Conservation (phyloP, 2,113 vertebrate species). For the Pygoscelis adeliae region DNA sequence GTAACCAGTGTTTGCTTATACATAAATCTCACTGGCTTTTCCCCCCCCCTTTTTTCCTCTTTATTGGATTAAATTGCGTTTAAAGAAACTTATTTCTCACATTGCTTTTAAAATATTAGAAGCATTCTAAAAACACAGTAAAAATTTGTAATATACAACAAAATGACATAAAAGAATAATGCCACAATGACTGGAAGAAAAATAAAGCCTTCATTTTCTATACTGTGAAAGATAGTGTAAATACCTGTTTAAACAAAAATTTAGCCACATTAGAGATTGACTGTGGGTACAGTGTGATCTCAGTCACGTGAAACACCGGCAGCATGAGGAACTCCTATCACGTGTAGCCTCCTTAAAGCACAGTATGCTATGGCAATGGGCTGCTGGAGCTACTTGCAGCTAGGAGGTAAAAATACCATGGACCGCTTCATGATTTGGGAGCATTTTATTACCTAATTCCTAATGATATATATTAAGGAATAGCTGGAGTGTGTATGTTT, state of each 20-base stretch:
- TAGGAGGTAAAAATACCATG: too few relatives aligned
- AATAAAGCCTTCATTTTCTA: not conserved
- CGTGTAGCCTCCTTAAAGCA: not conserved
- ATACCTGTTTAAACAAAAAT: not conserved
- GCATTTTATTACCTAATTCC: not conserved
- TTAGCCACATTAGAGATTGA: too few relatives aligned
- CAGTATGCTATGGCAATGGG: not conserved
- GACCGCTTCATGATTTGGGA: too few relatives aligned
- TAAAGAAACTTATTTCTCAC: not conserved
- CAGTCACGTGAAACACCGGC: fast-evolving
- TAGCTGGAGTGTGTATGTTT: not conserved
- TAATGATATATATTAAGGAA: too few relatives aligned
- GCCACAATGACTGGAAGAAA: not conserved
- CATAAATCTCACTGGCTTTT: too few relatives aligned
- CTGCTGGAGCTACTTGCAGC: not conserved
- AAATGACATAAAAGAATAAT: not conserved
- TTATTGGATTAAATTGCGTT: not conserved
- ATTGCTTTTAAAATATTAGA: not conserved
- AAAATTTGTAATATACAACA: not conserved
- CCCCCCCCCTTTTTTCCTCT: not conserved
- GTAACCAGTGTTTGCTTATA: not conserved
- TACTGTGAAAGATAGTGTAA: not conserved
- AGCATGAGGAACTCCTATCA: fast-evolving
- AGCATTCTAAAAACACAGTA: not conserved
- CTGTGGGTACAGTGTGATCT: too few relatives aligned